phyloP scores from a whole-genome alignment of 2,797 vertebrate species.

The Naso thynnoides region DNA sequence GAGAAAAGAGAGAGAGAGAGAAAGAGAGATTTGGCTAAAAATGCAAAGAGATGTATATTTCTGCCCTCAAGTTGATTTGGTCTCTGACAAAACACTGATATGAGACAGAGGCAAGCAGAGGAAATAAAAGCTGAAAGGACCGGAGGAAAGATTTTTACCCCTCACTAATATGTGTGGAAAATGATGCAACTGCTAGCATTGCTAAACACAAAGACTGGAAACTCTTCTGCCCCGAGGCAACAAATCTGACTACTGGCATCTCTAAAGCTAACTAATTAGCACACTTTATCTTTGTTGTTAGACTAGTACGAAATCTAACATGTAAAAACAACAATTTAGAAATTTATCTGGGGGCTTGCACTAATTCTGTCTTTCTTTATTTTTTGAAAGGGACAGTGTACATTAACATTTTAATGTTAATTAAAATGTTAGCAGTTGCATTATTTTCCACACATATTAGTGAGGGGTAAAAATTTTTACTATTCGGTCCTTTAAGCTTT shows the following conservation, averaged over 20 bases:
- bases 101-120: not conserved
- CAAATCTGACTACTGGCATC: not conserved
- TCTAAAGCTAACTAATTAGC: not conserved
- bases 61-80: conserved; percentile 10
- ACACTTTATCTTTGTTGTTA: not conserved
- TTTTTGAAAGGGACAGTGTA: too few relatives aligned
- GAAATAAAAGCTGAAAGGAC: not conserved
- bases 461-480: not conserved
- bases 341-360: not conserved
- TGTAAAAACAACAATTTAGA: not conserved
- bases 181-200: not conserved
- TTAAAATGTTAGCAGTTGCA: not conserved
- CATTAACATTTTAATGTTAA: too few relatives aligned
- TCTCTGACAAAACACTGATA: not conserved
- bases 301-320: not conserved
- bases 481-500: not conserved
- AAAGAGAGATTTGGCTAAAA: conserved; percentile 1
- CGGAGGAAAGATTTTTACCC: too few relatives aligned
- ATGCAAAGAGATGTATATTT: conserved; percentile 23
- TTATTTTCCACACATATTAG: not conserved
- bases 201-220: not conserved
- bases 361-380: too few relatives aligned
- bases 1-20: not conserved
- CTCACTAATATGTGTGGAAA: not conserved
- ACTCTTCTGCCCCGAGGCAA: not conserved